Base-by-base conservation (phyloP, 2,888 invertebrate genomes). In the Brachynemurus nebulosus region DNA sequence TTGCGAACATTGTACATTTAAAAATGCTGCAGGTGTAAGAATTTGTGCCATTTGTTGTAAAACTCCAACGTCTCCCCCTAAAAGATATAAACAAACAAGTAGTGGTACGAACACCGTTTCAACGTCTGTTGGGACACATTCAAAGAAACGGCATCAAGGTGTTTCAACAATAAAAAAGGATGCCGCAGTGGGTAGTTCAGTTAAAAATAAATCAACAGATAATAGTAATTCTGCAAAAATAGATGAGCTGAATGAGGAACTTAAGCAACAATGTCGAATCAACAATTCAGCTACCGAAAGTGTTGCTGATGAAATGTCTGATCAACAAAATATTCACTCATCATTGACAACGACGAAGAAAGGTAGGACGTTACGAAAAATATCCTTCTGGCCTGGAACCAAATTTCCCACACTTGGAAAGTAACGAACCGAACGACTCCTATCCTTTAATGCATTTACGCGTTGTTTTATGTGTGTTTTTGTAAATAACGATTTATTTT, bases 1-100 rank as follows among this genome's bases (percentile, higher is more conserved):
- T 50, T 92, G 91, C 61, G 86, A 88, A 57, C 86, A 89, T 57
- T 92, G 91, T 59, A 92, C 91, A 0, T 90, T 80, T 59, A 81
- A 89, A 3, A 92, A 92, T 59, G 80, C 83, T 48, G 67, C 82
- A 0, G 82, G 80, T 16, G 76, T 79, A 0, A 77, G 80, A 53
- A 83, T 91, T 30, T 91, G 91, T 58, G 71, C 74, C 11, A 78
- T 91, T 41, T 92, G 91, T 59, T 91, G 90, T 57, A 88, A 89
- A 59, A 91, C 91, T 1, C 76, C 78, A 1, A 71, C 71, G 9
- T 20, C 8, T 18, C 19, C n/a, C 18, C 37, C 37, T 17, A n/a
- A 37, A 37, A 18, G 20, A 37, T 18, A 11, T 8, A 8, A 18
- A 18, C 20, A 14, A 20, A 14, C 37, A 20, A 19, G 2, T n/a